phyloP scores from a whole-genome alignment of 1,140 invertebrate genomes.

The Scaptomyza pallida region DNA sequence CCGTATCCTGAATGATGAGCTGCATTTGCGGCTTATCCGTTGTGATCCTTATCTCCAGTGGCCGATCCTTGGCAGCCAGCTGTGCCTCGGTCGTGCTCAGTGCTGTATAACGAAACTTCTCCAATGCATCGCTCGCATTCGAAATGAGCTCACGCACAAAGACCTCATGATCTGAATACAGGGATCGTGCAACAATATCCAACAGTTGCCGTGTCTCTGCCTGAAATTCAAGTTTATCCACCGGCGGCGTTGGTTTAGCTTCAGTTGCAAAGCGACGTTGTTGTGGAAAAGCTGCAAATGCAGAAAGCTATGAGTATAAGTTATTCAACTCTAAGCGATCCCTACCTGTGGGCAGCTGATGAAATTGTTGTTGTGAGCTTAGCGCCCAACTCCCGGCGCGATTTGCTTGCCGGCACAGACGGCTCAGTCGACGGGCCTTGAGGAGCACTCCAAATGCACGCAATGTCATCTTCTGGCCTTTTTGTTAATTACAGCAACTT shows the following conservation, averaged over 20 bases:
- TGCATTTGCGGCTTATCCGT: conserved; percentile 94
- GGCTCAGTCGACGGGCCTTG: conserved; percentile 20
- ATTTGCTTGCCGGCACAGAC: conserved; percentile 23
- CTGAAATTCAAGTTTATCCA: conserved; percentile 93
- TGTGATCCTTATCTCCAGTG: conserved; percentile 94
- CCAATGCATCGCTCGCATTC: conserved; percentile 98
- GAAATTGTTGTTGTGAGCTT: neutral
- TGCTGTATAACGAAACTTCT: conserved; percentile 93
- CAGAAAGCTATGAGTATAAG: neutral
- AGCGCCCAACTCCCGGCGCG: conserved; percentile 10
- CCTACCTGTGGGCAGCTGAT: conserved; percentile 8
- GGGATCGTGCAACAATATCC: conserved; percentile 97
- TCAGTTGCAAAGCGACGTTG: conserved; percentile 43
- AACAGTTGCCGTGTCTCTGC: conserved; percentile 97
- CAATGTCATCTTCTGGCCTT: conserved; percentile 12
- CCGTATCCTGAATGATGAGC: conserved; percentile 96
- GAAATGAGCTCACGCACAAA: conserved; percentile 98
- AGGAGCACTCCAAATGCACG: conserved; percentile 26
- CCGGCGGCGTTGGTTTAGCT: conserved; percentile 16
- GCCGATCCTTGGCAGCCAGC: conserved; percentile 85
- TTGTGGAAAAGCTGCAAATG: conserved; percentile 11
- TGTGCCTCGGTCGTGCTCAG: conserved; percentile 85
- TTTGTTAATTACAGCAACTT: neutral
- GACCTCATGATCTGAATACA: conserved; percentile 99
- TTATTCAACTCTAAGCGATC: neutral